A percentile compares a stretch with the other conserved stretches of the same genome.
Conservation (phyloP, 2,113 vertebrate species). For the Aphyosemion australe region DNA sequence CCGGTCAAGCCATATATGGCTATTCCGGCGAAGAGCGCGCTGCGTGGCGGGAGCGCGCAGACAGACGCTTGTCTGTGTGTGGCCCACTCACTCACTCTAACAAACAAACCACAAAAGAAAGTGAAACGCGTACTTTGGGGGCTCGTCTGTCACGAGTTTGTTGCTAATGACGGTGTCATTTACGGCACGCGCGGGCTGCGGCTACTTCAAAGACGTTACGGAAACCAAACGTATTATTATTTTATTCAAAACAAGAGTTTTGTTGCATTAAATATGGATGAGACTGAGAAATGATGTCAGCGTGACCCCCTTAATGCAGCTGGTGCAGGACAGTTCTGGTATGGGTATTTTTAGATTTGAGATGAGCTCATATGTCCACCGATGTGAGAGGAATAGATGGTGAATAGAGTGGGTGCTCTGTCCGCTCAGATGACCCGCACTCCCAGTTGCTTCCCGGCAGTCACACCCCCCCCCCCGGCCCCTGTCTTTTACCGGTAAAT, state of each 20-base stretch:
- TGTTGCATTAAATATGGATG: too few species aligned
- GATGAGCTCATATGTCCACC: constrained; percentile 39
- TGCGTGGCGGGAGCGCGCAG: constrained; percentile 30
- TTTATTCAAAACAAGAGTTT: too few species aligned
- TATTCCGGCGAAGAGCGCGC: constrained; percentile 59
- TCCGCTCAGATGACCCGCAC: constrained; percentile 5
- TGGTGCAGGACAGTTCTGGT: constrained; percentile 1
- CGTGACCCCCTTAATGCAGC: not conserved
- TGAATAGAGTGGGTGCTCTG: not conserved
- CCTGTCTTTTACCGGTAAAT: constrained; percentile 55
- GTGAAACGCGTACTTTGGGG: constrained; percentile 28
- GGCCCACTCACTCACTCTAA: constrained; percentile 42
- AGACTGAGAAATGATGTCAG: too few species aligned
- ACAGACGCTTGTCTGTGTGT: constrained; percentile 36
- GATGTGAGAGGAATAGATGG: constrained; percentile 35
- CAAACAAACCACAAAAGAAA: constrained; percentile 50
- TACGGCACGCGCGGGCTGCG: too few species aligned
- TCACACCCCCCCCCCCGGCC: constrained; percentile 50
- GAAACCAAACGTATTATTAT: too few species aligned
- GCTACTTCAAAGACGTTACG: too few species aligned
- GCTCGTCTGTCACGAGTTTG: not conserved
- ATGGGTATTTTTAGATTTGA: constrained; percentile 48
- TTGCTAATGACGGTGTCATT: too few species aligned
- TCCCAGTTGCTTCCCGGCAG: constrained; percentile 70
- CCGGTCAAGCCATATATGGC: constrained; percentile 72